Base-by-base conservation (phyloP, 92 coral and sea anemone genomes). In the Anthopleura xanthogrammica region DNA sequence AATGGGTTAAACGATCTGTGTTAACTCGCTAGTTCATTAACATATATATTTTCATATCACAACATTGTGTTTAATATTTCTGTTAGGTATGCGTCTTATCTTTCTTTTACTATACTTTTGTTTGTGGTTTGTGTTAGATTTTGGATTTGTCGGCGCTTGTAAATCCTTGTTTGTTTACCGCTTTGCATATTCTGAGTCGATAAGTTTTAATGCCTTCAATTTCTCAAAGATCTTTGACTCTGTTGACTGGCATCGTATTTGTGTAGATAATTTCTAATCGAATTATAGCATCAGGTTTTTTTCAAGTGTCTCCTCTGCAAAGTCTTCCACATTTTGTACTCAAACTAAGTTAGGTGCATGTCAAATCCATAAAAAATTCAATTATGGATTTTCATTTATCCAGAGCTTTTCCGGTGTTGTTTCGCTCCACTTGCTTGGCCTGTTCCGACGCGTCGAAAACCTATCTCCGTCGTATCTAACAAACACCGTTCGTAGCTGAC, bases 381-480 rank as follows among this genome's bases (percentile, higher is more conserved):
- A 23, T 41, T 23, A 6, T 29, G 17, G 42, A 68, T 68, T 36
- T 36, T 62, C 10, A 62, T 62, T 20, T 68, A 68, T 36, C 74
- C 74, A 68, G 3, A 68, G 74, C 74, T 68, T 68, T 36, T 68
- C 74, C 74, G 74, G 74, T 68, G 74, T 14, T 68, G 42, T 29
- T 68, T 68, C 74, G 74, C 74, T 62, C 70, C 29, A 62, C 29
- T 62, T 62, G 11, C 29, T 62, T 23, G 70, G 24, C 74, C 40
- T 68, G 74, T 68, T 36, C 74, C 74, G 43, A 29, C 74, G 74
- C 42, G 74, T 68, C 29, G 74, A 36, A 68, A 68, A 68, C 74
- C 74, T 68, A 68, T 68, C 74, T 68, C 74, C 42, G 74, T 68
- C 74, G 74, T 68, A 68, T 68, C 74, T 68, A 23, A 68, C 14